These are phyloP conservation scores for Bambusicola thoracicus DNA, from an alignment of 2,113 vertebrate species.

Conservation along the genomic window DNA sequence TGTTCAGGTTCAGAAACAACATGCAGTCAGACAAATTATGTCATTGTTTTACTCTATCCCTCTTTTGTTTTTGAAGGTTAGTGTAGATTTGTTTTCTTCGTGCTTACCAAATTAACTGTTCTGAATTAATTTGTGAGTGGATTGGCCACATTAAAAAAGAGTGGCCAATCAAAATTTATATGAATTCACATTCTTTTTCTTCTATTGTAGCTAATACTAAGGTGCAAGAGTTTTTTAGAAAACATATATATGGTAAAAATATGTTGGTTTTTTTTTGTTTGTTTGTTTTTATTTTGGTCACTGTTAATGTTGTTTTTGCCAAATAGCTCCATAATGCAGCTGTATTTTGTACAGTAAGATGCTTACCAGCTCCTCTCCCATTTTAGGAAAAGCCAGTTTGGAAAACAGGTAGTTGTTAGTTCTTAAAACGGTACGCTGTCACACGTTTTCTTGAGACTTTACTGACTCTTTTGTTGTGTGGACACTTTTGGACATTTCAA, in stretches of 20 bases:
- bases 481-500: background rate
- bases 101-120: background rate
- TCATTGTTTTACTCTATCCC: background rate
- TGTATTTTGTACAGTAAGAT: background rate
- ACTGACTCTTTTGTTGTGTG: background rate
- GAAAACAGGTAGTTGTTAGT: background rate
- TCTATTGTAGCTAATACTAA: background rate
- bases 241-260: background rate
- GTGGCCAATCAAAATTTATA: background rate
- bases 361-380: background rate
- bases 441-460: background rate
- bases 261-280: rapidly evolving
- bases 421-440: background rate
- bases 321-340: background rate
- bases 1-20: background rate
- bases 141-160: background rate
- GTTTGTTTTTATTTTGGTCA: no score
- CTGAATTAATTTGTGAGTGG: background rate
- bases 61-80: background rate
- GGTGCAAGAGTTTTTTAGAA: background rate
- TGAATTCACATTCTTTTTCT: background rate
- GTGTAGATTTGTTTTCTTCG: background rate
- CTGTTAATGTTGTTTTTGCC: background rate
- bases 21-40: background rate
- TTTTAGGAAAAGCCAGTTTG: background rate